Conservation (phyloP, 2,797 vertebrate genomes). For the Anguilla pacifica region DNA sequence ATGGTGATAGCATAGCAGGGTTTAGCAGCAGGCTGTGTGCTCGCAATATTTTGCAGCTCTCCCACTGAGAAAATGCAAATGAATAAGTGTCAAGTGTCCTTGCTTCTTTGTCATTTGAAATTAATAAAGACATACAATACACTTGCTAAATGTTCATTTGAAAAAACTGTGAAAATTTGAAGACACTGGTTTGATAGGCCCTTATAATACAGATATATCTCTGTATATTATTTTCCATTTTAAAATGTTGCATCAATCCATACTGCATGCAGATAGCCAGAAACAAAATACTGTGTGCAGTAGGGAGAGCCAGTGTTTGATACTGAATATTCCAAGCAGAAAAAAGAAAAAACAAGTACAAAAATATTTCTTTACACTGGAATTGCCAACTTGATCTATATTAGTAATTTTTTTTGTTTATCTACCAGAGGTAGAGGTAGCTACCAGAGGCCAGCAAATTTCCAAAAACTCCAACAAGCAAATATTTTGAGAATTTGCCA, state of each 20-base stretch:
- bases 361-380: too few relatives aligned
- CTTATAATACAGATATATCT: neutral
- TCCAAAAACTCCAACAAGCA: too few relatives aligned
- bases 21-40: slow-evolving; percentile 10
- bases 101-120: slow-evolving; percentile 15
- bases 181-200: neutral
- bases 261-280: neutral
- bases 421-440: neutral
- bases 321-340: too few relatives aligned
- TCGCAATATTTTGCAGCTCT: slow-evolving; percentile 15
- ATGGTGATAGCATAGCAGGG: neutral
- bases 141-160: neutral
- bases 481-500: too few relatives aligned
- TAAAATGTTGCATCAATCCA: neutral
- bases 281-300: neutral
- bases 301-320: neutral
- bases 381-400: too few relatives aligned
- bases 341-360: too few relatives aligned
- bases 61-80: neutral
- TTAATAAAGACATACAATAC: neutral
- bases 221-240: neutral
- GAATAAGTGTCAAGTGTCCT: neutral
- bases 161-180: neutral
- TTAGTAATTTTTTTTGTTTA: neutral
- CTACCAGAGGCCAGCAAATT: neutral